Evolutionary conservation across 2,797 vertebrate species (phyloP).

Genomic region (Gallirallus australis): DNA sequence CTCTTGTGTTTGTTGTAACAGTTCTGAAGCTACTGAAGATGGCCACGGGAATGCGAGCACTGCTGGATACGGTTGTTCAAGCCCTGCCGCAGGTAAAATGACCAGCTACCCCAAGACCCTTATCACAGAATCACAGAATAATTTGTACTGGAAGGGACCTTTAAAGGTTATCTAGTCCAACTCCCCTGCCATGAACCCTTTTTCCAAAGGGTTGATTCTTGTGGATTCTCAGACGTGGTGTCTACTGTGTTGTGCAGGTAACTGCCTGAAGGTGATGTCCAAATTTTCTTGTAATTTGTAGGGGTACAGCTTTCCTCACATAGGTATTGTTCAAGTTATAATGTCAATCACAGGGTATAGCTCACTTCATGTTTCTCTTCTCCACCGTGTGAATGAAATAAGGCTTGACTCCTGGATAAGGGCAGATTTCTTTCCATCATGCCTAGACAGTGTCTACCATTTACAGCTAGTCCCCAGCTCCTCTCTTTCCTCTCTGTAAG

Average conservation of each 20-base stretch:
- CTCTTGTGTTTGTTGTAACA: conserved; percentile 63
- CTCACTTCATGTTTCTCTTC: not conserved
- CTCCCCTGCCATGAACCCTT: not conserved
- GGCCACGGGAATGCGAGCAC: conserved; percentile 94
- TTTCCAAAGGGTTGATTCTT: not conserved
- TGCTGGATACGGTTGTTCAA: conserved; percentile 95
- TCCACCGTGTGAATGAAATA: not conserved
- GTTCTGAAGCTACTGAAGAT: conserved; percentile 86
- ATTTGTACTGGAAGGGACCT: not conserved
- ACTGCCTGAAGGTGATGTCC: not conserved
- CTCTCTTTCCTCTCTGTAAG: not conserved
- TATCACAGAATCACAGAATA: not conserved
- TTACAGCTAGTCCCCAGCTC: not conserved
- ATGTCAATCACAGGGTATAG: not conserved
- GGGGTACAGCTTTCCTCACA: not conserved
- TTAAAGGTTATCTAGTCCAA: not conserved
- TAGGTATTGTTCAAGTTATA: not conserved
- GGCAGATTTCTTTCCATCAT: not conserved
- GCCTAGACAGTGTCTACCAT: not conserved
- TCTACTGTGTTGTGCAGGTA: not conserved
- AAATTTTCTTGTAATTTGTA: not conserved
- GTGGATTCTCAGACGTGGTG: not conserved
- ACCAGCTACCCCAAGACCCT: not conserved
- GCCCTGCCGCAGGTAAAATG: conserved; percentile 92
- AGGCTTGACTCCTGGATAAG: not conserved